Conservation (phyloP, 1,140 invertebrate genomes). For the Zaprionus tsacasi region DNA sequence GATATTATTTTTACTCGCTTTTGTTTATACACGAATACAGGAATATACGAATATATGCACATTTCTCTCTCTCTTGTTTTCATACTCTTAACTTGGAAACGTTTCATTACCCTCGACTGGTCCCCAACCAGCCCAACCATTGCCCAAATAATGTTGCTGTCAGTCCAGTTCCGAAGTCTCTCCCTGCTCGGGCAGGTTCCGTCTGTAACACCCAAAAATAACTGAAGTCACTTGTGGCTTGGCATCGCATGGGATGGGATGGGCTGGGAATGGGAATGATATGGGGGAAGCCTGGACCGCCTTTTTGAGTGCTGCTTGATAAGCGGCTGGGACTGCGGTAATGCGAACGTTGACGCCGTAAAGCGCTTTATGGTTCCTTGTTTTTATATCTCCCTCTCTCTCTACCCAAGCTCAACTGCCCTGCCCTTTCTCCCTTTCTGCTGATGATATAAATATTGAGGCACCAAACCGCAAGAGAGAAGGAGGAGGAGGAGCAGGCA, state of each 20-base stretch:
- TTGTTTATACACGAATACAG: conserved; percentile 37
- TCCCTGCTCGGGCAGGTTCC: conserved; percentile 4
- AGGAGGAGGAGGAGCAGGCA: background rate
- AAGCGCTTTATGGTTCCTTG: conserved; percentile 58
- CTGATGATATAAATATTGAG: conserved; percentile 72
- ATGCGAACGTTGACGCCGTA: conserved; percentile 51
- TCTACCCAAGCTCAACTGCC: background rate
- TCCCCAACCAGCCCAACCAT: conserved; percentile 4
- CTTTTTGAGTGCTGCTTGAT: conserved; percentile 77
- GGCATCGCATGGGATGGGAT: background rate
- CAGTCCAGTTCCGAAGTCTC: conserved; percentile 59
- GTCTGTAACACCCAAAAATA: conserved; percentile 42
- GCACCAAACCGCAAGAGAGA: conserved; percentile 34
- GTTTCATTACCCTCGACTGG: conserved; percentile 50
- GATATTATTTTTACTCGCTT: conserved; percentile 44
- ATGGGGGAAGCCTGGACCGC: conserved; percentile 37
- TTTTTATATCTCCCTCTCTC: background rate
- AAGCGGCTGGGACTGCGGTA: conserved; percentile 64
- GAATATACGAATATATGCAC: background rate
- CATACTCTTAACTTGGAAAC: conserved; percentile 35
- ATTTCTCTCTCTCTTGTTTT: conserved; percentile 36
- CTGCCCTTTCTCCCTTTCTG: background rate
- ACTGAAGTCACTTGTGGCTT: conserved; percentile 4
- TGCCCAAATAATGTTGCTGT: conserved; percentile 45
- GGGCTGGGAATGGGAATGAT: background rate